Evolutionary conservation across 2,888 invertebrate genomes (phyloP).

Genomic region (Euclidia mi): DNA sequence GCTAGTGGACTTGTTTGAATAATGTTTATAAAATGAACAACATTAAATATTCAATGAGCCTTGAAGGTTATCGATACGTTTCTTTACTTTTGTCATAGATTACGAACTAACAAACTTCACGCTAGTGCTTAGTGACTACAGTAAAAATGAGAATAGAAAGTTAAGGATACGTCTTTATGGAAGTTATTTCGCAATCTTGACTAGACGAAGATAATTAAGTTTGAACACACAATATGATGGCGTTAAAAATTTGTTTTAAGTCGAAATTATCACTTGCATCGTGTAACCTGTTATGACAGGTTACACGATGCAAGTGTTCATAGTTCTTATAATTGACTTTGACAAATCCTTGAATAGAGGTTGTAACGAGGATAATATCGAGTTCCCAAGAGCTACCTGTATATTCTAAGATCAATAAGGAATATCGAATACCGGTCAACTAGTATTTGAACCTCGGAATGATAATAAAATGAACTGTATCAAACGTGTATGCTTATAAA

Average conservation of each 20-base stretch:
- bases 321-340: slow-evolving; percentile 15
- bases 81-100: neutral
- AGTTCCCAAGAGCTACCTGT: too few species aligned
- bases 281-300: too few species aligned
- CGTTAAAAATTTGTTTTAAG: neutral
- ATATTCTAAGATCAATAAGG: too few species aligned
- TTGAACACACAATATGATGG: neutral
- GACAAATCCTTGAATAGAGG: slow-evolving; percentile 13
- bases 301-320: too few species aligned
- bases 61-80: slow-evolving; percentile 36
- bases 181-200: too few species aligned
- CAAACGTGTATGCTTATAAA: slow-evolving; percentile 9
- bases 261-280: slow-evolving; percentile 17
- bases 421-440: neutral
- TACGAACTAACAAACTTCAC: too few species aligned
- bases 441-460: neutral
- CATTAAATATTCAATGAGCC: slow-evolving; percentile 34
- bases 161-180: too few species aligned
- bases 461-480: slow-evolving; percentile 11
- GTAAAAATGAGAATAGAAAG: too few species aligned
- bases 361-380: neutral
- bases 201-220: too few species aligned
- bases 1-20: slow-evolving; percentile 18
- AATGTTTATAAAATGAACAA: slow-evolving; percentile 27
- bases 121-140: too few species aligned